Evolutionary conservation across 2,797 vertebrate genomes (phyloP).

Genomic region (Oceanodroma leucorhoa): DNA sequence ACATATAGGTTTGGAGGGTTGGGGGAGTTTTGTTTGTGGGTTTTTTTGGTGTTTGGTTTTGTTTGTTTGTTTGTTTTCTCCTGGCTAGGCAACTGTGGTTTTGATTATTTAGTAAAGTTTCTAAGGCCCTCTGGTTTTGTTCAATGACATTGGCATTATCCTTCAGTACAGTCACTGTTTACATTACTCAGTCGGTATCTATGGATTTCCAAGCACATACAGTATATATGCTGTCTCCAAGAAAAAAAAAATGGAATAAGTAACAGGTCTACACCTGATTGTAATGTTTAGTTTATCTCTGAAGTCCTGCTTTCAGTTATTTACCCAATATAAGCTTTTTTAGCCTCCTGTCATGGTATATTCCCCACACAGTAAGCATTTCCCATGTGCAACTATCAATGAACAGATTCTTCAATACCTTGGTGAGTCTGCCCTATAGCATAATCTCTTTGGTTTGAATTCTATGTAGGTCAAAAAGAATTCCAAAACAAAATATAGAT

Average conservation of each 20-base stretch:
- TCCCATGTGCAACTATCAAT: neutral
- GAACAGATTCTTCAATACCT: neutral
- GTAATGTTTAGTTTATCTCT: neutral
- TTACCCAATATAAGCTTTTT: neutral
- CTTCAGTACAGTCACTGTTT: neutral
- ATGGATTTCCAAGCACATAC: neutral
- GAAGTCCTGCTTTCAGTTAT: neutral
- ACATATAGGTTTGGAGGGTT: neutral
- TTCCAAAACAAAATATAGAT: neutral
- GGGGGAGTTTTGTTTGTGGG: too few species aligned
- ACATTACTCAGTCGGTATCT: neutral
- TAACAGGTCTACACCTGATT: neutral
- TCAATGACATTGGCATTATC: neutral
- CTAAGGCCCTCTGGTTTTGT: neutral
- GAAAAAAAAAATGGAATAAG: neutral
- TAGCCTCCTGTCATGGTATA: neutral
- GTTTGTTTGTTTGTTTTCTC: neutral
- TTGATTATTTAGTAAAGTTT: neutral
- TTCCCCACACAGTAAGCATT: neutral
- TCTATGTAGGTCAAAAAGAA: neutral
- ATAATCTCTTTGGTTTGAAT: too few species aligned
- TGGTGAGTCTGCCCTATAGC: neutral
- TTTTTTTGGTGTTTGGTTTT: neutral
- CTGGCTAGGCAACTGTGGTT: neutral
- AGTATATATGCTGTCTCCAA: neutral